Evolutionary conservation across 2,113 vertebrate species (phyloP).

Genomic region (Leptobrachium leishanense): DNA sequence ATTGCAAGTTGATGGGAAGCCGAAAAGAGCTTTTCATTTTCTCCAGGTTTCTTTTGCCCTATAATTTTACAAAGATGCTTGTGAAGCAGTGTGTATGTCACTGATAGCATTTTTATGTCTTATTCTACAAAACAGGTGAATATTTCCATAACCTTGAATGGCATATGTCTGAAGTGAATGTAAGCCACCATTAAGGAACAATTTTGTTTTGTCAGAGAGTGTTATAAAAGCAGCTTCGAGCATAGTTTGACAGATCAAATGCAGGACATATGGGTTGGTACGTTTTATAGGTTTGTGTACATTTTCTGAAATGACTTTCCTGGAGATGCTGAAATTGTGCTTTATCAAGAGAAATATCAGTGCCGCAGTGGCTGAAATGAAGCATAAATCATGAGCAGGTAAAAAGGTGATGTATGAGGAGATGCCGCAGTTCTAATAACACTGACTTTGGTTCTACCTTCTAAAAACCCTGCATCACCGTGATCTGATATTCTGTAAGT

Average conservation of each 20-base stretch:
- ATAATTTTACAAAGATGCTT: too few relatives aligned
- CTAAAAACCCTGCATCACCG: neutral
- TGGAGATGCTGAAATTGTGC: slow-evolving; percentile 18
- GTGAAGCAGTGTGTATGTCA: too few relatives aligned
- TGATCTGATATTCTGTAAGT: slow-evolving; percentile 43
- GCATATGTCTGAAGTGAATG: slow-evolving; percentile 18
- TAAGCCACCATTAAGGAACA: slow-evolving; percentile 35
- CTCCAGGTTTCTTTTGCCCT: too few relatives aligned
- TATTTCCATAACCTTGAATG: neutral
- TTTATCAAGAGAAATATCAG: slow-evolving; percentile 10
- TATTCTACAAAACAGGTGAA: too few relatives aligned
- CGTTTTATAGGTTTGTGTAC: slow-evolving; percentile 10
- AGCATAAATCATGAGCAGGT: slow-evolving; percentile 36
- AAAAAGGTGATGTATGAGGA: slow-evolving; percentile 26
- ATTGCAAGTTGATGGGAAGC: too few relatives aligned
- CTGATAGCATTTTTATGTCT: too few relatives aligned
- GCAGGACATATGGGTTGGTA: slow-evolving; percentile 19
- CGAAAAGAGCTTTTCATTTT: too few relatives aligned
- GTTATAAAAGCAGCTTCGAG: slow-evolving; percentile 27
- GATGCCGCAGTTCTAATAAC: neutral
- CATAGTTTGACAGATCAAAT: slow-evolving; percentile 39
- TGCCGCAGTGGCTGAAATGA: slow-evolving; percentile 23
- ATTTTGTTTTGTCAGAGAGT: slow-evolving; percentile 44
- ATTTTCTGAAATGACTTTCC: slow-evolving; percentile 34
- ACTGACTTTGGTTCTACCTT: neutral